Percentiles rank a stretch among this genome's conserved stretches.
These are phyloP conservation scores for Iphiclides podalirius DNA, from an alignment of 2,888 invertebrate species.

Conservation along the genomic window DNA sequence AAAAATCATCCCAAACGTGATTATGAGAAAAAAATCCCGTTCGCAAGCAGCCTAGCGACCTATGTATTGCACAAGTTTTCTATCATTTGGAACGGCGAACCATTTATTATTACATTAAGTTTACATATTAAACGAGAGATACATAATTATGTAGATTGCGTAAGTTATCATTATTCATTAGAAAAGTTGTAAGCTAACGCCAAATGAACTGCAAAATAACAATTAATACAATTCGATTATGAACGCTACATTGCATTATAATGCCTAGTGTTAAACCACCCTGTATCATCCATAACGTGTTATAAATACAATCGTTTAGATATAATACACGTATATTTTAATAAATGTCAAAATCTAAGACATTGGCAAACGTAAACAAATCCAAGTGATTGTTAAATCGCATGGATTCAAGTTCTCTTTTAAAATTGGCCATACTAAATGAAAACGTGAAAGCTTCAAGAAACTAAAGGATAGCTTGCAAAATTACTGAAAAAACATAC, in stretches of 20 bases:
- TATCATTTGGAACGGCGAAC: constrained; percentile 14
- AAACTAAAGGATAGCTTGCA: neutral
- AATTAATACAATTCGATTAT: neutral
- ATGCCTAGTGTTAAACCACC: constrained; percentile 71
- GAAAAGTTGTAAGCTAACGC: constrained; percentile 17
- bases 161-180: too few relatives aligned
- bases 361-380: constrained; percentile 3
- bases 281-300: constrained; percentile 71
- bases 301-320: constrained; percentile 18
- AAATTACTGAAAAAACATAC: too few relatives aligned
- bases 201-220: constrained; percentile 17
- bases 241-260: constrained; percentile 42
- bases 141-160: too few relatives aligned
- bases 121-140: too few relatives aligned
- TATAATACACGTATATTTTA: constrained; percentile 7
- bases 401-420: too few relatives aligned
- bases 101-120: constrained; percentile 1
- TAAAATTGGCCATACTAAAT: neutral
- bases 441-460: neutral
- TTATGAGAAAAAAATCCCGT: constrained; percentile 5
- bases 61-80: constrained; percentile 22
- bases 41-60: constrained; percentile 22
- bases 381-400: neutral
- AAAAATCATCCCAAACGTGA: constrained; percentile 3
- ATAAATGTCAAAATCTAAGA: constrained; percentile 6